phyloP scores from a whole-genome alignment of 2,797 vertebrate species.

The Sebastes melanostomus region DNA sequence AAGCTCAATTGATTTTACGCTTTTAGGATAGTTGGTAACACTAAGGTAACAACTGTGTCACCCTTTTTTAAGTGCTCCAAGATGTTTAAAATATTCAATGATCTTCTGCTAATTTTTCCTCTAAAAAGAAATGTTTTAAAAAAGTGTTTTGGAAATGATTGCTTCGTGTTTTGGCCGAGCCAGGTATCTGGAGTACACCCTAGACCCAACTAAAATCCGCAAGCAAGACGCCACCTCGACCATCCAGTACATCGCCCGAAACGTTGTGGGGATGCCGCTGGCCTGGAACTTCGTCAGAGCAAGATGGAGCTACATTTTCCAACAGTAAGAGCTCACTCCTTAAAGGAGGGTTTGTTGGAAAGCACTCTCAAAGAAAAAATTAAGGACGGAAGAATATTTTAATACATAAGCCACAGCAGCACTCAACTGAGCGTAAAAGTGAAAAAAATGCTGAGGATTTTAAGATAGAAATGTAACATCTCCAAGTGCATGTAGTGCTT shows the following conservation, averaged over 20 bases:
- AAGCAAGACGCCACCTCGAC: slow-evolving; percentile 89
- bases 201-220: slow-evolving; percentile 88
- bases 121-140: neutral
- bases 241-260: slow-evolving; percentile 86
- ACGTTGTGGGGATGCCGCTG: slow-evolving; percentile 87
- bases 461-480: neutral
- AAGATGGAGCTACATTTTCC: slow-evolving; percentile 85
- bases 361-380: fast-evolving
- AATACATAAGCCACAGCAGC: neutral
- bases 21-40: neutral
- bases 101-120: neutral
- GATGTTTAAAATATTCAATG: neutral
- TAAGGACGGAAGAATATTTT: neutral
- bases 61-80: neutral
- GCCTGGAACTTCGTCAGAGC: slow-evolving; percentile 91
- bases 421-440: neutral
- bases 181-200: slow-evolving; percentile 89
- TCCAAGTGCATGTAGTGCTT: neutral
- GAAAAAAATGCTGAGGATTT: neutral
- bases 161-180: neutral
- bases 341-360: neutral
- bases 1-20: neutral
- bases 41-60: neutral
- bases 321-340: slow-evolving; percentile 82
- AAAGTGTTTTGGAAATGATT: neutral